Percentiles rank a stretch among this genome's conserved stretches.
phyloP scores from a whole-genome alignment of 2,888 invertebrate species.

The Cremastobaeus sp. region DNA sequence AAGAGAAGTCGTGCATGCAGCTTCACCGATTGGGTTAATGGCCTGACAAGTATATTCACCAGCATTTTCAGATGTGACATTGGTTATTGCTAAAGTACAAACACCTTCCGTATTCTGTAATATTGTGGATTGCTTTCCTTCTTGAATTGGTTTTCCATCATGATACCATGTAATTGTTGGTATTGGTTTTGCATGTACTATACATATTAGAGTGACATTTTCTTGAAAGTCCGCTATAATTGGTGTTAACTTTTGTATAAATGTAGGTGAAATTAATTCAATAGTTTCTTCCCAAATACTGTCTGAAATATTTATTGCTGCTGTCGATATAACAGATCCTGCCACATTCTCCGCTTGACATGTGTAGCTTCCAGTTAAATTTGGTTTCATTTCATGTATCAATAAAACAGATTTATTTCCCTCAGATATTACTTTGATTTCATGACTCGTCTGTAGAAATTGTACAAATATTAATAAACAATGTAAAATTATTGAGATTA shows the following conservation, averaged over 20 bases:
- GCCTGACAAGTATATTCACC: constrained; percentile 92
- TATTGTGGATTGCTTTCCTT: constrained; percentile 87
- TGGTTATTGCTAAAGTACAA: constrained; percentile 88
- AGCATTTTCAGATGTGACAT: constrained; percentile 94
- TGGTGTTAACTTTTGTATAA: constrained; percentile 86
- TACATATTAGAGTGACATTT: constrained; percentile 85
- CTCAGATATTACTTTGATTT: constrained; percentile 85
- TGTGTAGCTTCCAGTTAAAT: constrained; percentile 87
- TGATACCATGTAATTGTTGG: constrained; percentile 91
- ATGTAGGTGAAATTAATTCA: constrained; percentile 86
- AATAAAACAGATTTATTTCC: constrained; percentile 89
- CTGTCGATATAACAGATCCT: constrained; percentile 92
- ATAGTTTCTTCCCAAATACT: constrained; percentile 81
- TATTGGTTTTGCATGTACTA: constrained; percentile 87
- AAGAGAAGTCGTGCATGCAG: constrained; percentile 86
- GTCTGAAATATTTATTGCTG: constrained; percentile 83
- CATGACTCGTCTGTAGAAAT: constrained; percentile 80
- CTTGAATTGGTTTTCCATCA: constrained; percentile 84
- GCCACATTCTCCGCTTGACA: constrained; percentile 94
- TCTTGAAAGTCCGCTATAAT: constrained; percentile 94
- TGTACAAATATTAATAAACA: constrained; percentile 1
- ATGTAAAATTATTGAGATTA: neutral
- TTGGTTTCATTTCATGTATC: constrained; percentile 85
- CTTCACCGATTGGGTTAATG: constrained; percentile 89
- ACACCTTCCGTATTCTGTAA: constrained; percentile 87